Evolutionary conservation across 2,888 invertebrate species (phyloP), one percentile per base, ranked within the genome.

Genomic region (Erebia aethiops): DNA sequence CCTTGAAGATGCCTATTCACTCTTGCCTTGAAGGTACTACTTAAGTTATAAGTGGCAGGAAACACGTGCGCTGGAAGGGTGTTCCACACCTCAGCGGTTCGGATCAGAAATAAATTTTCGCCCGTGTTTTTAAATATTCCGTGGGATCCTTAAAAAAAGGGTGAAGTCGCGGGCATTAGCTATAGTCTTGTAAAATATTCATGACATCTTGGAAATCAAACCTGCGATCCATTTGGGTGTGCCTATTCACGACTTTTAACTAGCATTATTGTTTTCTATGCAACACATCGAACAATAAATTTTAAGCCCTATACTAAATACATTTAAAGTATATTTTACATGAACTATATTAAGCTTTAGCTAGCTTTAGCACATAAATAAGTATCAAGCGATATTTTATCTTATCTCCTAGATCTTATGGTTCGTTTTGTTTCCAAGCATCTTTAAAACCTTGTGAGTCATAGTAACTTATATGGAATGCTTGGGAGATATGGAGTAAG

Each of bases 381-480:
- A 5, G 1, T n/a, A 2, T 35, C 58, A 58, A n/a, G 7, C 35
- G 8, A 58, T 58, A 35, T 35, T 58, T 58, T 7, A 58, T n/a
- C n/a, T 14, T 58, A 58, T 35, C 5, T 1, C 2, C 1, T 1
- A 26, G 8, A 1, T n/a, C 0, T 7, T 63, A 52, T 1, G 10
- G 51, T 26, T 35, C n/a, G 35, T 63, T 63, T 63, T 63, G n/a
- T 26, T 26, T 63, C 35, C 10, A 52, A 10, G 26, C 1, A 4
- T 52, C 26, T 11, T 26, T 35, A 7, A 7, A 35, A 35, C 26
- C 51, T 35, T 16, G 18, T 65, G 69, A 69, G 13, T 69, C 63
- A 69, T 63, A 62, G 54, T 54, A 56, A 65, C 65, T 65, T 65
- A 56, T 54, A 54, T 16, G 65, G 65, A 64, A 64, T 64, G 52